Conservation (phyloP, 2,797 vertebrate genomes). For the Siniperca obscura region DNA sequence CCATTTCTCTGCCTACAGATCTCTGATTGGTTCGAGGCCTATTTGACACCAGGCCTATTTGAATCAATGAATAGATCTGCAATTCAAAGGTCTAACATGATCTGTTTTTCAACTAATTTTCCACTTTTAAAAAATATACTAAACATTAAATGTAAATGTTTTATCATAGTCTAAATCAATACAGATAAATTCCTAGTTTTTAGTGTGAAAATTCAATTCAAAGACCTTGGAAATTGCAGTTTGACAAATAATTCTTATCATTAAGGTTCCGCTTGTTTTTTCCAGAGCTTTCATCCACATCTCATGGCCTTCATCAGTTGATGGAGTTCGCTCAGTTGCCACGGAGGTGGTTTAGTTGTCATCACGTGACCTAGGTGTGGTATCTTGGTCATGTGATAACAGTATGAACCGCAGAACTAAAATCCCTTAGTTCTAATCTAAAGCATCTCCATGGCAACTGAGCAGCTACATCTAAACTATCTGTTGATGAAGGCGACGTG, state of each 20-base stretch:
- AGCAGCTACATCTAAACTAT: not conserved
- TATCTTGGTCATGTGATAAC: not conserved
- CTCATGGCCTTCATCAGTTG: not conserved
- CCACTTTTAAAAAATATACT: not conserved
- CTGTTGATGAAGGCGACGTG: not conserved
- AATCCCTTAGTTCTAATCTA: too few relatives aligned
- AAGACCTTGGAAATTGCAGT: not conserved
- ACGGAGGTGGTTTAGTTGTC: not conserved
- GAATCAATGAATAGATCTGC: too few relatives aligned
- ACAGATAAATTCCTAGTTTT: not conserved
- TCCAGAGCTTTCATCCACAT: not conserved
- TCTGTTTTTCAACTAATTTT: not conserved
- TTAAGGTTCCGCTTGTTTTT: not conserved
- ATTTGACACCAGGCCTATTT: too few relatives aligned
- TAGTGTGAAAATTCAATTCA: not conserved
- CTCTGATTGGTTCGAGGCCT: not conserved
- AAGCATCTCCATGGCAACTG: too few relatives aligned
- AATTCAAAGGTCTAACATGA: too few relatives aligned
- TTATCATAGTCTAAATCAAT: not conserved
- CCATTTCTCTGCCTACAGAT: not conserved
- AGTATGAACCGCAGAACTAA: too few relatives aligned
- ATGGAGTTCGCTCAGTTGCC: not conserved
- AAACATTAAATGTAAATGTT: not conserved
- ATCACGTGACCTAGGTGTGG: not conserved
- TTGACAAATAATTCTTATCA: not conserved